Base-by-base conservation (phyloP, 2,113 vertebrate species). In the Aegypius monachus region DNA sequence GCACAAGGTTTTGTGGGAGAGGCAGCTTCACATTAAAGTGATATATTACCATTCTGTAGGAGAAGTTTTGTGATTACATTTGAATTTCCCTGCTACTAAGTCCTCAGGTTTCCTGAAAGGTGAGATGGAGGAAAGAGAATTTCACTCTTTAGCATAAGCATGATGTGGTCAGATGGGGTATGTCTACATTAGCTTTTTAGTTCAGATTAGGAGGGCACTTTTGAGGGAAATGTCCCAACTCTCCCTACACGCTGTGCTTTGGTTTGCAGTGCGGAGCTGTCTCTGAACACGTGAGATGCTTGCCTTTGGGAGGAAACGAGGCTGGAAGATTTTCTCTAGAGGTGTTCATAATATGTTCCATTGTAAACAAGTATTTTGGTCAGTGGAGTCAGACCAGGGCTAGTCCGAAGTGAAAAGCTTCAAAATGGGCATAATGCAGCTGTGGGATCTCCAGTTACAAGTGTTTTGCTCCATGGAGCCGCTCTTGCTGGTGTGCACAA, bases 241-340 rank as follows among this genome's bases (percentile, higher is more conserved):
- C 7, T 38, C 8, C 21, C 31, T 61, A 21, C 9, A 13, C 0
- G 0, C 14, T 27, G 9, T 43, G 34, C 29, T 70, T 91, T 73
- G 36, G 21, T 81, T 85, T 87, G 45, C 42, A 40, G 25, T 18
- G 19, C 16, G 10, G 27, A 55, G 8, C 59, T 66, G 18, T 22
- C 29, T 66, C n/a, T 58, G 17, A 71, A 78, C 11, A 45, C 0
- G 2, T 8, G 27, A 87, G 13, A 19, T 62, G 11, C 19, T 78
- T 80, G 62, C 15, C 27, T 84, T 20, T 38, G 13, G n/a, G 32
- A 82, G 26, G n/a, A 86, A 85, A 62, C 7, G 45, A 71, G 79
- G 4, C 16, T 70, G 11, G 56, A 36, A 52, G 10, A 26, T 81
- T 96, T 78, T 38, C 10, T 91, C 7, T 16, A 67, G 84, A 50